Conservation (phyloP, 2,888 invertebrate species). For the Bimastos eiseni region DNA sequence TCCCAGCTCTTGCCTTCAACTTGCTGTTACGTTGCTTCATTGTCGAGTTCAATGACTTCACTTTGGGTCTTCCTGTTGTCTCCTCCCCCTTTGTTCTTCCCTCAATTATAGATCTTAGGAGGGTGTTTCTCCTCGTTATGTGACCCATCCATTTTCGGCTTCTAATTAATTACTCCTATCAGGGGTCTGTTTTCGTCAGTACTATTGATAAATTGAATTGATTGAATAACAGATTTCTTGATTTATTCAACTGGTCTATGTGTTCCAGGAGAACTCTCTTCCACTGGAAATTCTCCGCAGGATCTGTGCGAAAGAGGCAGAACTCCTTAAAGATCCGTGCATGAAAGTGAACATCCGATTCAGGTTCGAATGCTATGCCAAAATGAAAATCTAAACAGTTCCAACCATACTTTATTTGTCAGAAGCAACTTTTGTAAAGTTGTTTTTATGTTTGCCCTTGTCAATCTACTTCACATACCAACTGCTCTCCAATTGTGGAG, state of each 20-base stretch:
- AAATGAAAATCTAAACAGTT: background rate
- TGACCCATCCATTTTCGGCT: too few relatives aligned
- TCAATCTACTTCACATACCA: background rate
- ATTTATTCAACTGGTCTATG: conserved; percentile 7
- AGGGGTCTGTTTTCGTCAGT: background rate
- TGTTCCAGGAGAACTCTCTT: conserved; percentile 57
- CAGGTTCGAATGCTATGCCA: conserved; percentile 46
- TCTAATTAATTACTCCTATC: too few relatives aligned
- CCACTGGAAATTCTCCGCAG: conserved; percentile 59
- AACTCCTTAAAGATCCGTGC: conserved; percentile 57
- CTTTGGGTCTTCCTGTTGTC: too few relatives aligned
- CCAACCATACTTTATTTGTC: background rate
- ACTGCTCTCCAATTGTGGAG: too few relatives aligned
- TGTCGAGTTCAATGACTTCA: too few relatives aligned
- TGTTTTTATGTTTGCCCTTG: background rate
- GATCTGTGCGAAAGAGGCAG: conserved; percentile 59
- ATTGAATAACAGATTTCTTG: conserved; percentile 8
- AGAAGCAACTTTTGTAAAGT: background rate
- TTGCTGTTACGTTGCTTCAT: too few relatives aligned
- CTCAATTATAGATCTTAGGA: too few relatives aligned
- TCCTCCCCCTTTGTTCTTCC: too few relatives aligned
- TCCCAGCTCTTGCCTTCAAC: too few relatives aligned
- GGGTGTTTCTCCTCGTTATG: too few relatives aligned
- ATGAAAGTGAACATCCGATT: conserved; percentile 51
- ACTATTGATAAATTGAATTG: background rate